A percentile compares a stretch with the other conserved stretches of the same genome.
Conservation (phyloP, 2,888 invertebrate species). For the Chouioia cunea region DNA sequence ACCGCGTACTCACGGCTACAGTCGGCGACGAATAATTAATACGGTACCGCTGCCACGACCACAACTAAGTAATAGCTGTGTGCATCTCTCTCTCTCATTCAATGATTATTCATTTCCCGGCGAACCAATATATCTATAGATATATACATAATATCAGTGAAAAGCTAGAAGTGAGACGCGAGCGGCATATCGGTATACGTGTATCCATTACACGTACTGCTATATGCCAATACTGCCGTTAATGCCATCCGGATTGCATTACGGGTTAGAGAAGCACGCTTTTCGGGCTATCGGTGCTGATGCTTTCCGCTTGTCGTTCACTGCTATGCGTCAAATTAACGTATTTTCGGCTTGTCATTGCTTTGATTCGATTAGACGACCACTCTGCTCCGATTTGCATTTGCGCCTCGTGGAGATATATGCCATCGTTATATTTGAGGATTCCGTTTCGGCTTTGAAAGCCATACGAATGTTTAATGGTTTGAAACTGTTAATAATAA, state of each 20-base stretch:
- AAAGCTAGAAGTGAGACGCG: neutral
- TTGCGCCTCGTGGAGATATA: no score
- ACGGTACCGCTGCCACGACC: conserved; percentile 20
- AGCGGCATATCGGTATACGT: neutral
- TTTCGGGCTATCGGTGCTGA: neutral
- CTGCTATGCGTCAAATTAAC: neutral
- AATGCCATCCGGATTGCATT: conserved; percentile 23
- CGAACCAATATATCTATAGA: neutral
- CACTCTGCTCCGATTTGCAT: no score
- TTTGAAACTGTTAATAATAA: no score
- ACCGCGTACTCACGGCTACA: neutral
- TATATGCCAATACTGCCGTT: conserved; percentile 3
- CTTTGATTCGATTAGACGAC: no score
- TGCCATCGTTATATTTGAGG: no score
- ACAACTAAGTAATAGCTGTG: conserved; percentile 32
- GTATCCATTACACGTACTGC: conserved; percentile 6
- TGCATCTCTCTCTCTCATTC: neutral
- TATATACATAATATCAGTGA: conserved; percentile 12
- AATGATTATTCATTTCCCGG: conserved; percentile 40
- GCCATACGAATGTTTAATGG: no score
- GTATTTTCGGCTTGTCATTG: no score
- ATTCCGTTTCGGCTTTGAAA: no score
- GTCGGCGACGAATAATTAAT: conserved; percentile 31
- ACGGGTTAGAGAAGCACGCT: conserved; percentile 5
- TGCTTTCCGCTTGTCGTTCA: neutral